A percentile compares a stretch with the other conserved stretches of the same genome.
Conservation (phyloP, 2,888 invertebrate genomes). For the Heterodera filipjevi region DNA sequence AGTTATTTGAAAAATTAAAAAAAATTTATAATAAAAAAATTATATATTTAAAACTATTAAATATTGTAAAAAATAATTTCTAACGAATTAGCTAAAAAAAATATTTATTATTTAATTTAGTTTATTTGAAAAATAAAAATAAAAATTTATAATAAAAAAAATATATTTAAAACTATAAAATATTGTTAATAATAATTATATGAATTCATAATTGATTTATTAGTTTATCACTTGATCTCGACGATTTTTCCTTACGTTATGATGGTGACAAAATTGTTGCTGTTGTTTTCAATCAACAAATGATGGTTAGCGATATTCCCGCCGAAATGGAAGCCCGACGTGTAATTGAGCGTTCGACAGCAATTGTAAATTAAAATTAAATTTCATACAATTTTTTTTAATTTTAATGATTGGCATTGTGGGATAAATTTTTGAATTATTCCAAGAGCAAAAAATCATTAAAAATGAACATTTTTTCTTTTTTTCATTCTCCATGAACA, state of each 20-base stretch:
- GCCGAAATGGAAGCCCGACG: neutral
- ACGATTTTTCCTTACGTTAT: neutral
- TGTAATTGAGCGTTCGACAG: neutral
- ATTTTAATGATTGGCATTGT: too few species aligned
- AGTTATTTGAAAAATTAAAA: neutral
- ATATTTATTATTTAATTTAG: too few species aligned
- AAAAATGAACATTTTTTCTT: too few species aligned
- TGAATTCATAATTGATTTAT: neutral
- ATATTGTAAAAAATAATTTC: too few species aligned
- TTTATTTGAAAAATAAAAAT: neutral
- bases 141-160: neutral
- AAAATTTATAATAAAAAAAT: neutral
- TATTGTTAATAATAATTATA: too few species aligned
- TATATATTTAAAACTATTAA: too few species aligned
- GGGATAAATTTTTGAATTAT: too few species aligned
- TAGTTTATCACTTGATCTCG: neutral
- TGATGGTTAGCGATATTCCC: neutral
- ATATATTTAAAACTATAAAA: too few species aligned
- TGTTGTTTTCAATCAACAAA: neutral
- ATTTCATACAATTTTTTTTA: neutral
- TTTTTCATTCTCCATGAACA: too few species aligned
- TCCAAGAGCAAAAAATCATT: too few species aligned
- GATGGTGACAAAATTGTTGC: neutral
- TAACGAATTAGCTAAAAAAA: too few species aligned
- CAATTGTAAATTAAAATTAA: conserved; percentile 1